These are phyloP conservation scores for Macaria liturata DNA, from an alignment of 2,888 invertebrate species.

Conservation along the genomic window DNA sequence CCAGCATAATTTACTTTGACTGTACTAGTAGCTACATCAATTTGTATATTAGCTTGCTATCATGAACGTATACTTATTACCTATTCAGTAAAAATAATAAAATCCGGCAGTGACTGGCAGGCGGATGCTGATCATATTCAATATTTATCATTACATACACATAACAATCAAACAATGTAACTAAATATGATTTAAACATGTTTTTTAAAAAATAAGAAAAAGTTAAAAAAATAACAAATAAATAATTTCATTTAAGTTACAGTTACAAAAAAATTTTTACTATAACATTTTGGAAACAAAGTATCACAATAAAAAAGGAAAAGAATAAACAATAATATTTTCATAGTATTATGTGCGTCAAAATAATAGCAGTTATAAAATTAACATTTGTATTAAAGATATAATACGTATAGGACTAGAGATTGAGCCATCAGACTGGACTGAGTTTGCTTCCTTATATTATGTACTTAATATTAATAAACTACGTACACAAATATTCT, in stretches of 20 bases:
- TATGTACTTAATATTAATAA: slow-evolving; percentile 8
- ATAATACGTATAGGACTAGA: slow-evolving; percentile 59
- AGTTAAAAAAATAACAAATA: slow-evolving; percentile 1
- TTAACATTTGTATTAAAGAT: slow-evolving; percentile 14
- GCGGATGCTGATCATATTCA: background rate
- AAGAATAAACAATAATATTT: background rate
- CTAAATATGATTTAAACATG: too few species aligned
- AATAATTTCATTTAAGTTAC: background rate
- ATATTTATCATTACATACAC: too few species aligned
- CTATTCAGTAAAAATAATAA: background rate
- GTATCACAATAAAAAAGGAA: slow-evolving; percentile 4
- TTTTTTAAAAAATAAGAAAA: too few species aligned
- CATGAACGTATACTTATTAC: slow-evolving; percentile 1
- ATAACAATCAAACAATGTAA: background rate
- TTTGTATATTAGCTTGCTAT: background rate
- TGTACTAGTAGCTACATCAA: background rate
- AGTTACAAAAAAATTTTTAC: background rate
- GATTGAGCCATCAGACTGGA: slow-evolving; percentile 57
- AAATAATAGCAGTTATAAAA: slow-evolving; percentile 10
- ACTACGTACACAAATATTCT: slow-evolving; percentile 3
- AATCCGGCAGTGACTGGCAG: slow-evolving; percentile 6
- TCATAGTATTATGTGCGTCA: background rate
- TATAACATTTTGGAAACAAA: background rate
- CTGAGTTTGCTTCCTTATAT: slow-evolving; percentile 20
- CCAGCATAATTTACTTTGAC: too few species aligned